Base-by-base conservation (phyloP, 2,113 vertebrate genomes). In the Hypocryptadius cinnamomeus region DNA sequence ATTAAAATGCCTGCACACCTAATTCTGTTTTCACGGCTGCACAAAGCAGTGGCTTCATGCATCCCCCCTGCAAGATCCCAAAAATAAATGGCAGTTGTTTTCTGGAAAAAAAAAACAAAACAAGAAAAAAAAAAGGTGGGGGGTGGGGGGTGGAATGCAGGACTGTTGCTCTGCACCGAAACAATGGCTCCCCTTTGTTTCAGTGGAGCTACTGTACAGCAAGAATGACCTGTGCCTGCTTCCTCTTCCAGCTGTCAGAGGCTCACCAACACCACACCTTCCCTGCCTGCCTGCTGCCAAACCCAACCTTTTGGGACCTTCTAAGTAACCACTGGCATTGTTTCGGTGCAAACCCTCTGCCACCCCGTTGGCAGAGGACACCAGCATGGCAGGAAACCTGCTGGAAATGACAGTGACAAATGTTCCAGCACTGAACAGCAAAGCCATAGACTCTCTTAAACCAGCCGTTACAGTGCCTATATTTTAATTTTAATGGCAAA, bases 401-500 rank as follows among this genome's bases (percentile, higher is more conserved):
- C 64, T 71, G 69, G 27, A 89, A 71, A 64, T 4, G 71, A 84
- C 94, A 83, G 61, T 94, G 94, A 97, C 92, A 97, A 93, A 95
- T 87, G 57, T 65, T 76, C 91, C 78, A 82, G 68, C 53, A 73
- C 83, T 0, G 18, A 95, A 92, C 28, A 93, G 84, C 59, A 87
- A 89, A 97, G 77, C 88, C 81, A 79, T 48, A 94, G 88, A 91
- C 25, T 88, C 80, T 94, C 96, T 96, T 96, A 96, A 96, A 97
- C 45, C 90, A 84, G 89, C 68, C 8, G 5, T 95, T 97, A 97
- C 93, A 87, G 85, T 2, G 2, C 76, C 92, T 93, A 91, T 97
- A 95, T 95, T 97, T 96, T 96, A 96, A 95, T 96, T 96, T 87
- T 97, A 94, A 97, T 96, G 96, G 93, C 2, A 1, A 95, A 94